A percentile compares a stretch with the other conserved stretches of the same genome.
Conservation (phyloP, 2,797 vertebrate species). For the Oreochromis mossambicus region DNA sequence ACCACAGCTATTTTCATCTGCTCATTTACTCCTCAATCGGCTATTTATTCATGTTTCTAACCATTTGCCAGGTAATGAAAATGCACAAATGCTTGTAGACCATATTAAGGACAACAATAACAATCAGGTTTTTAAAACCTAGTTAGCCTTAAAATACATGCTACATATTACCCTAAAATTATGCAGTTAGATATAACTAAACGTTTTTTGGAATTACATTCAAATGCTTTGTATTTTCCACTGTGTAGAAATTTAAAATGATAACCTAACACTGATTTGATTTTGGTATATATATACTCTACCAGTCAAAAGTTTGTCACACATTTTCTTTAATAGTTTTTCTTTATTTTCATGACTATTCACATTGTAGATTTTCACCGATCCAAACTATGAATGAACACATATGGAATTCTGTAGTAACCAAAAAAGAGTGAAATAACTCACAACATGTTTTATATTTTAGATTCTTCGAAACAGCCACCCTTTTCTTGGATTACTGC, state of each 20-base stretch:
- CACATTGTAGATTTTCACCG: not conserved
- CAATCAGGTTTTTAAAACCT: not conserved
- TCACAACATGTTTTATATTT: not conserved
- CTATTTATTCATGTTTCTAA: not conserved
- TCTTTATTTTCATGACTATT: not conserved
- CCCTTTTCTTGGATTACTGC: not conserved
- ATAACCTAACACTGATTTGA: not conserved
- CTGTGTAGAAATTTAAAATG: not conserved
- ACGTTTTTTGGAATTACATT: not conserved
- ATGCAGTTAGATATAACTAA: not conserved
- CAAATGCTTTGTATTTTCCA: not conserved
- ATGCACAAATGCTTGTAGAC: not conserved
- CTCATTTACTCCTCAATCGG: not conserved
- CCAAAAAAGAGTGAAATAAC: not conserved
- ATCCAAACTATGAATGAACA: not conserved
- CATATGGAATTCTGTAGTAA: not conserved
- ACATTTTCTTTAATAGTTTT: not conserved
- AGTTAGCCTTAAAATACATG: not conserved
- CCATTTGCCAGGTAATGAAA: not conserved
- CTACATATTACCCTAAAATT: not conserved
- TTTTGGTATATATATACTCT: not conserved
- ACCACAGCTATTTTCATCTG: not conserved
- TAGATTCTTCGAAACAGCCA: not conserved
- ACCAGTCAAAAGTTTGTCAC: not conserved
- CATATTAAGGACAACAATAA: not conserved